Conservation (phyloP, 2,888 invertebrate genomes). For the Drosophila prolongata region DNA sequence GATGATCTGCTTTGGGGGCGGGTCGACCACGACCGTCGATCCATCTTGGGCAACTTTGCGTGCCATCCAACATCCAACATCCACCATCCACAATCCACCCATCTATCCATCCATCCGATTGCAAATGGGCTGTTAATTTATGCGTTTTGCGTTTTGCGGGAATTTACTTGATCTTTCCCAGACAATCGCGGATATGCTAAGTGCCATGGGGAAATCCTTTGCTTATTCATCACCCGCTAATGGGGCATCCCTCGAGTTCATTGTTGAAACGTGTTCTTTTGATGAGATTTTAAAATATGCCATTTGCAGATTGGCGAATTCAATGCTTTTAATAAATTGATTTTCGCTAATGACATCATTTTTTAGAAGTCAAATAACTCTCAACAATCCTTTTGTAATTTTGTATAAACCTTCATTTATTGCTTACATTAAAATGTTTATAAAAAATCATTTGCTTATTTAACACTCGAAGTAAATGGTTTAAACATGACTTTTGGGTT, state of each 20-base stretch:
- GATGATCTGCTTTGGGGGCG: slow-evolving; percentile 50
- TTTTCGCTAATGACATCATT: background rate
- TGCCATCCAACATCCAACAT: slow-evolving; percentile 50
- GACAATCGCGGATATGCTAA: slow-evolving; percentile 41
- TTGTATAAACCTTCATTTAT: too few species aligned
- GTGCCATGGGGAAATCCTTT: slow-evolving; percentile 25
- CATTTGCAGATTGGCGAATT: background rate
- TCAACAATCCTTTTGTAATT: too few species aligned
- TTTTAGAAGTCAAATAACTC: too few species aligned
- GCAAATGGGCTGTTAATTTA: slow-evolving; percentile 70
- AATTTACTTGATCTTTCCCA: slow-evolving; percentile 17
- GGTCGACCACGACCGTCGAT: slow-evolving; percentile 50
- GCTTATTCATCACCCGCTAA: background rate
- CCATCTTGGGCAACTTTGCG: slow-evolving; percentile 71
- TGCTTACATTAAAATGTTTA: too few species aligned
- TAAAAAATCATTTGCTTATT: too few species aligned
- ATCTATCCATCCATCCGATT: slow-evolving; percentile 19
- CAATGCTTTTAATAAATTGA: too few species aligned
- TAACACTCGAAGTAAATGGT: too few species aligned
- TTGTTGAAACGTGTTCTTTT: slow-evolving; percentile 5
- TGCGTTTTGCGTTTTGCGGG: slow-evolving; percentile 66
- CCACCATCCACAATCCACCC: background rate
- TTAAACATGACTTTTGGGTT: too few species aligned
- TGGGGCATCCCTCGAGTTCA: slow-evolving; percentile 2
- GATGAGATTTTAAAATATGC: background rate